Percentiles rank a stretch among this genome's conserved stretches.
These are phyloP conservation scores for Sciurus vulgaris DNA, from an alignment of 2,797 vertebrate genomes.

Conservation along the genomic window DNA sequence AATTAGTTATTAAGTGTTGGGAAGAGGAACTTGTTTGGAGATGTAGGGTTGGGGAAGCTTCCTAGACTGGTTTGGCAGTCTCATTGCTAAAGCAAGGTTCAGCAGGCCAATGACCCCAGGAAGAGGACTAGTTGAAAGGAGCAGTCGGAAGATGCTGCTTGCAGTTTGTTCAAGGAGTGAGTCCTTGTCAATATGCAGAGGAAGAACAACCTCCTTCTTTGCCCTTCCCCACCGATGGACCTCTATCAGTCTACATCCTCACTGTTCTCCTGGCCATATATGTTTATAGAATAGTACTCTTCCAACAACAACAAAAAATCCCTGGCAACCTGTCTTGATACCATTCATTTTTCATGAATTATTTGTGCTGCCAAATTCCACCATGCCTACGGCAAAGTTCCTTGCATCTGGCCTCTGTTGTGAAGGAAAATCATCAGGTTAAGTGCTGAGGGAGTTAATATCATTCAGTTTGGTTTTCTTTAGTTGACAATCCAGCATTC, in stretches of 20 bases:
- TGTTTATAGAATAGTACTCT: neutral
- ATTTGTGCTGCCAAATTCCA: neutral
- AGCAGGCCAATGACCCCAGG: neutral
- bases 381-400: neutral
- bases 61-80: neutral
- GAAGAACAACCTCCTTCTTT: neutral
- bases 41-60: neutral
- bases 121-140: neutral
- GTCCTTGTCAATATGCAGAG: neutral
- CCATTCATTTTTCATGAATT: neutral
- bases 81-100: neutral
- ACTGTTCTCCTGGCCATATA: neutral
- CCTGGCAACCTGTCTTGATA: neutral
- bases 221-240: neutral
- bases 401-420: neutral
- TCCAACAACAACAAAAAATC: neutral
- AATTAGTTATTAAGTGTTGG: neutral
- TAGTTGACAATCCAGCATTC: conserved; percentile 13
- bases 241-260: neutral
- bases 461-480: neutral
- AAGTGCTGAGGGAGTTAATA: neutral
- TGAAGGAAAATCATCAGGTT: neutral
- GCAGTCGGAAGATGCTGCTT: neutral
- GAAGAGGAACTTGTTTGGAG: neutral
- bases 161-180: neutral